Evolutionary conservation across 1,140 invertebrate species (phyloP).

Genomic region (Brachystomella parvula): DNA sequence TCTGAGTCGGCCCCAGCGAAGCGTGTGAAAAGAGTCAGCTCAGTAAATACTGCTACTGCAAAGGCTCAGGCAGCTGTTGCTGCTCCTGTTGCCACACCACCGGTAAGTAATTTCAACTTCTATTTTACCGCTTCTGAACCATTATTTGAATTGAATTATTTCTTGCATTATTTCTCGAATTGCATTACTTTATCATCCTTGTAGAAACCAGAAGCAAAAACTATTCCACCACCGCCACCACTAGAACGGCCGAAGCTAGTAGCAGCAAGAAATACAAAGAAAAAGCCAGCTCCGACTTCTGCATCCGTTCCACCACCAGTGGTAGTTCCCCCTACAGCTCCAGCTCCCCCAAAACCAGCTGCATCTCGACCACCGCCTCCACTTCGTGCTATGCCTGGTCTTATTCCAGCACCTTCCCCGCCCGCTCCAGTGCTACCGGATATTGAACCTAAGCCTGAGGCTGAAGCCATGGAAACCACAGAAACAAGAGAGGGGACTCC

Average conservation of each 20-base stretch:
- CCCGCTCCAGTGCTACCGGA: neutral
- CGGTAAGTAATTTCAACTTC: neutral
- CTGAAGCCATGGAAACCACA: neutral
- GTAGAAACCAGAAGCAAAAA: neutral
- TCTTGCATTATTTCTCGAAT: neutral
- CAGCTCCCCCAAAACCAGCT: neutral
- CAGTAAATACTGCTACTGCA: neutral
- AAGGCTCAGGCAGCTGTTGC: neutral
- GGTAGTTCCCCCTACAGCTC: neutral
- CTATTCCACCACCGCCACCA: neutral
- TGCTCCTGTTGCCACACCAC: neutral
- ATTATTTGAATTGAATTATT: neutral
- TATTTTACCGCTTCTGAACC: neutral
- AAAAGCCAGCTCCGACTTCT: slow-evolving; percentile 7
- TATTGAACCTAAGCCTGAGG: neutral
- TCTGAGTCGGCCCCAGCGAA: neutral
- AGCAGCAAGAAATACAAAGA: neutral
- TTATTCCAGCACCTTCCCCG: neutral
- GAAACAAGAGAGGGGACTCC: neutral
- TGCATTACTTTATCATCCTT: neutral
- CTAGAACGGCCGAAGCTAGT: neutral
- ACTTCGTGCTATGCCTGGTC: neutral
- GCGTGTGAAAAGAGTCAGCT: neutral
- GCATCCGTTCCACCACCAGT: neutral
- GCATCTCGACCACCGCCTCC: neutral